These are phyloP conservation scores for Arrhopalites spinosus DNA, from an alignment of 2,888 invertebrate genomes.

Conservation along the genomic window DNA sequence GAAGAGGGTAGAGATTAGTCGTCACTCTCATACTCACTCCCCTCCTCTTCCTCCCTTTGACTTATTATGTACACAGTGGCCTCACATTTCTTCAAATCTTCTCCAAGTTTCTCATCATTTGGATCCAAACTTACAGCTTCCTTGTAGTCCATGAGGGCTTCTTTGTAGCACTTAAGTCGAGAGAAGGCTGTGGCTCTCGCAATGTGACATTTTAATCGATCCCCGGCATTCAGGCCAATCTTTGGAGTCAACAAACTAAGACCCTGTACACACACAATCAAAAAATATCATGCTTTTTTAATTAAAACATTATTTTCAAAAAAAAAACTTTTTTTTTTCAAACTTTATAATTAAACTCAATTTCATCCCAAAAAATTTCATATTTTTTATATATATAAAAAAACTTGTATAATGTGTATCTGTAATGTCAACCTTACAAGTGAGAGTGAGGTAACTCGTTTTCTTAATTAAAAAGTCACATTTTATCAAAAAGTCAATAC, in stretches of 20 bases:
- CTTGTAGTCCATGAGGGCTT: constrained; percentile 76
- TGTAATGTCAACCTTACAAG: no score
- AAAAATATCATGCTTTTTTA: no score
- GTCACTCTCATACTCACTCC: background rate
- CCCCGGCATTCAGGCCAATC: constrained; percentile 71
- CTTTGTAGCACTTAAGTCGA: constrained; percentile 70
- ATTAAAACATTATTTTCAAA: no score
- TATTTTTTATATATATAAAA: no score
- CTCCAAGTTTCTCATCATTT: constrained; percentile 55
- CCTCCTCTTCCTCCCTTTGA: background rate
- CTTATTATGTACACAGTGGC: constrained; percentile 17
- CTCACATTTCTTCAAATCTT: constrained; percentile 18
- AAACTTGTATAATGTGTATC: no score
- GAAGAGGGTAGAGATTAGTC: no score
- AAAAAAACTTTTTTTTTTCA: no score
- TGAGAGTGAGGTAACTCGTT: no score
- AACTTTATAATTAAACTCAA: no score
- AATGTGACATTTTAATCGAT: constrained; percentile 74
- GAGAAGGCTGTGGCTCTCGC: constrained; percentile 76
- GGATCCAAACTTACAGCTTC: constrained; percentile 72
- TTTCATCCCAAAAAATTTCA: no score
- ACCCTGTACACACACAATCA: constrained; percentile 62
- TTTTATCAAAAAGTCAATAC: no score
- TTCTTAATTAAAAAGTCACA: no score
- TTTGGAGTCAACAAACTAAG: constrained; percentile 75